Base-by-base conservation (phyloP, 2,113 vertebrate genomes). In the Scalopus aquaticus region DNA sequence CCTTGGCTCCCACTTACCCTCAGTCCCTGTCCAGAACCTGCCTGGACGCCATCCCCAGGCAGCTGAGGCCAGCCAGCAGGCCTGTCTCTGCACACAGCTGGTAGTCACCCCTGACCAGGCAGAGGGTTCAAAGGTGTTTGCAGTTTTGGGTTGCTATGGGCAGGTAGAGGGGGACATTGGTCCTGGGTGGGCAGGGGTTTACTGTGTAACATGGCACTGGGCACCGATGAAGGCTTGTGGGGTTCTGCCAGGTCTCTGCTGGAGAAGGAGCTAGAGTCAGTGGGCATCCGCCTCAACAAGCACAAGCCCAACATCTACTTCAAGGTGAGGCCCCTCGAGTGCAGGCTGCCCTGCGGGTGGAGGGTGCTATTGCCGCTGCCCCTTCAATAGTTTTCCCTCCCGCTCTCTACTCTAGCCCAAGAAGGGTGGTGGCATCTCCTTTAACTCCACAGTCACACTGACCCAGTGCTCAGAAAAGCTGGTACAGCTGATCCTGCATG, bases 301-400 rank as follows among this genome's bases (percentile, higher is more conserved):
- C 97, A 73, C 30, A 99, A 99, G 97, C 99, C 99, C 86, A 99
- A 99, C 98, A 99, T 99, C 98, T 99, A 99, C 98, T 99, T 99
- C 98, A 99, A 99, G 99, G 99, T 99, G 98, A 96, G 95, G 42
- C n/a, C 67, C 39, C 20, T 46, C 9, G 15, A 46, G 28, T 1
- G 0, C 2, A 5, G 30, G 13, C 32, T 46, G 44, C 5, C 49
- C 8, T 28, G 6, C 0, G 1, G 51, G 35, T 35, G 35, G 1
- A 8, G 39, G 37, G 26, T 32, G 3, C 15, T 9, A 1, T 10
- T 2, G 19, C 37, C 2, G 22, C n/a, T 16, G 19, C 22, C 44
- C 19, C n/a, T 35, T 16, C 35, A 2, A 0, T 26, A 39, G 11
- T 4, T 39, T 8, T 67, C 16, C 65, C 16, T 67, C 13, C 65